Base-by-base conservation (phyloP, 2,113 vertebrate genomes). In the Zosterops pallidus region DNA sequence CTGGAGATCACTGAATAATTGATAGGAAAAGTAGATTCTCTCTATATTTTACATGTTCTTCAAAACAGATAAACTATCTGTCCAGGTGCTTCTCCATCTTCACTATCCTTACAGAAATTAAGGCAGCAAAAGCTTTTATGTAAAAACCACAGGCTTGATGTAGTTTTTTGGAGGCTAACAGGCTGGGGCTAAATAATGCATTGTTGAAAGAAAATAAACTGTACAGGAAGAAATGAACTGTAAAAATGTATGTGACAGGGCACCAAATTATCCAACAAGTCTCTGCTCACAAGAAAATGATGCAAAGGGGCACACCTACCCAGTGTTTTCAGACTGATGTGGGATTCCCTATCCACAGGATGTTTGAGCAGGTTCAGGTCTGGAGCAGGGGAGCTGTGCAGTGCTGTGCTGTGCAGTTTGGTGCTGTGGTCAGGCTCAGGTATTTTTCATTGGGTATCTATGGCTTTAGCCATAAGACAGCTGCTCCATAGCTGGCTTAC, bases 1-100 rank as follows among this genome's bases (percentile, higher is more conserved):
- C 39, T 47, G 70, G 31, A 64, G 6, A 25, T 24, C 0, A 0
- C 8, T 52, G 28, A 72, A 39, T 49, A 77, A 57, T 4, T 57
- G 10, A 44, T 29, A 46, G 41, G 47, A 88, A 79, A 88, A 90
- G 47, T 44, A 62, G 14, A n/a, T 44, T 35, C 20, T 55, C 12
- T n/a, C 23, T 90, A 14, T 72, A 6, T 65, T 83, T 69, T 16
- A 77, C 19, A n/a, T 0, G 0, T 72, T 72, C 59, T 74, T 83
- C n/a, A 74, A 26, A 46, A 1, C 42, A 56, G 28, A 62, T 21
- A 72, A 65, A 64, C 21, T 52, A 9, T 44, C 55, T 52, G 17
- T 12, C 9, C n/a, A 49, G 6, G 20, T 77, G 22, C 13, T 94
- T 90, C 37, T 62, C 17, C 70, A 78, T 78, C 33, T 89, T 62